Percentiles rank a stretch among this genome's conserved stretches.
Evolutionary conservation across 1,140 invertebrate genomes (phyloP).

Genomic region (Proales similis): DNA sequence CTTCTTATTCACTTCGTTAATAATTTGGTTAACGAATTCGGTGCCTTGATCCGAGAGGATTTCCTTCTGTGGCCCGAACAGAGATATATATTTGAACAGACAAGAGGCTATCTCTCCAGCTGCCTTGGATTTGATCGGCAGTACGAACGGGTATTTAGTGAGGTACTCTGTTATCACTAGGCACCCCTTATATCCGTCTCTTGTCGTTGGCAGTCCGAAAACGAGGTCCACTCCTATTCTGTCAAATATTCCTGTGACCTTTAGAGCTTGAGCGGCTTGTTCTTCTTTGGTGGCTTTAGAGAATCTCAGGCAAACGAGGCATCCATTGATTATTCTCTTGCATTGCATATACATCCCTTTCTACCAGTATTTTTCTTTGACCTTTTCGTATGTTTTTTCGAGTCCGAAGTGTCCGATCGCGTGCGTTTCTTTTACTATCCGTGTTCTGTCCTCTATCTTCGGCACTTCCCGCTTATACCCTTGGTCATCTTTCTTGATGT

Average conservation of each 20-base stretch:
- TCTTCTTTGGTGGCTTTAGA: not conserved
- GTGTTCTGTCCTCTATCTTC: slow-evolving; percentile 5
- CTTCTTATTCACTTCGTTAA: not conserved
- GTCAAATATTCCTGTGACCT: slow-evolving; percentile 4
- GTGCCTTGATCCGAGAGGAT: slow-evolving; percentile 18
- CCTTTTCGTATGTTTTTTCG: not conserved
- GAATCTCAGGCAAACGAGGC: slow-evolving; percentile 12
- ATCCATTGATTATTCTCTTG: slow-evolving; percentile 4
- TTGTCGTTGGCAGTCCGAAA: slow-evolving; percentile 6
- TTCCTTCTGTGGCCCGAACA: slow-evolving; percentile 8
- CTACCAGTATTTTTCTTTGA: slow-evolving; percentile 17
- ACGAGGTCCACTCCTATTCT: slow-evolving; percentile 14
- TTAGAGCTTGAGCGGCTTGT: slow-evolving; percentile 9
- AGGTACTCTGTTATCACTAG: slow-evolving; percentile 11
- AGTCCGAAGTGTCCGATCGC: slow-evolving; percentile 16
- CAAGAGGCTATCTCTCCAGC: not conserved
- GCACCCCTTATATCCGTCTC: slow-evolving; percentile 1
- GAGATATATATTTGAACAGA: slow-evolving; percentile 7
- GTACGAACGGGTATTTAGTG: not conserved
- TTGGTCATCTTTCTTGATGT: not conserved
- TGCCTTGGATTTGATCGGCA: not conserved
- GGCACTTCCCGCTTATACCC: not conserved
- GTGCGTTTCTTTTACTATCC: slow-evolving; percentile 13
- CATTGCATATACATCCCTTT: slow-evolving; percentile 3
- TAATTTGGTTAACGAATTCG: slow-evolving; percentile 15